Evolutionary conservation across 2,113 vertebrate genomes (phyloP).

Genomic region (Crotalus tigris): DNA sequence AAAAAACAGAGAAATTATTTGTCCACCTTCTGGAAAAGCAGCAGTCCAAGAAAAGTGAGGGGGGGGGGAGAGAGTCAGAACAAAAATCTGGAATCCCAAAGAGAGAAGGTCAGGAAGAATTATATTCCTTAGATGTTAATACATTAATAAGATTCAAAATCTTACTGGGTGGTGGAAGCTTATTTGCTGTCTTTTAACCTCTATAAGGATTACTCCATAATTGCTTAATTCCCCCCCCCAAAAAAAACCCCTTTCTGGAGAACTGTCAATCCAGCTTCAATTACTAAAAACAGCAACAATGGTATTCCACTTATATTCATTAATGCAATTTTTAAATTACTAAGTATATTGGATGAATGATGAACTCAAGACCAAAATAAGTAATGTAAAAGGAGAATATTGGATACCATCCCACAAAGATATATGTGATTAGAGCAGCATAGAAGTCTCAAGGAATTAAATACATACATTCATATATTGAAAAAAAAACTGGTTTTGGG

Average conservation of each 20-base stretch:
- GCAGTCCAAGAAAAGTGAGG: not conserved
- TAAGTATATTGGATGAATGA: not conserved
- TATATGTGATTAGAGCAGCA: not conserved
- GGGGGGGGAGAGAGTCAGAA: not conserved
- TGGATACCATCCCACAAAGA: not conserved
- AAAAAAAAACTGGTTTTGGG: not conserved
- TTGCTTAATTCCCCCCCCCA: not conserved
- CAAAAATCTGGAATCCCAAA: not conserved
- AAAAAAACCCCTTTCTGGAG: too few species aligned
- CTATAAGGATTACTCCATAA: not conserved
- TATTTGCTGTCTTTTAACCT: not conserved
- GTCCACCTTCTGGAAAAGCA: not conserved
- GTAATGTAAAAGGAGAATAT: not conserved
- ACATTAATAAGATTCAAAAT: not conserved
- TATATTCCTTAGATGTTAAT: not conserved
- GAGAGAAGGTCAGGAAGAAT: not conserved
- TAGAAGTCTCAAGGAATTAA: not conserved
- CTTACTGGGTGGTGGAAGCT: not conserved
- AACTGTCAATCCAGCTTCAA: not conserved
- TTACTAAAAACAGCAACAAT: not conserved
- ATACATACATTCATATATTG: not conserved
- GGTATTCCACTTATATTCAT: not conserved
- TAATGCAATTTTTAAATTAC: not conserved
- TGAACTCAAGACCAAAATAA: not conserved
- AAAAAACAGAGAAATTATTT: not conserved